Percentiles rank a stretch among this genome's conserved stretches.
Evolutionary conservation across 2,113 vertebrate species (phyloP).

Genomic region (Tachycineta bicolor): DNA sequence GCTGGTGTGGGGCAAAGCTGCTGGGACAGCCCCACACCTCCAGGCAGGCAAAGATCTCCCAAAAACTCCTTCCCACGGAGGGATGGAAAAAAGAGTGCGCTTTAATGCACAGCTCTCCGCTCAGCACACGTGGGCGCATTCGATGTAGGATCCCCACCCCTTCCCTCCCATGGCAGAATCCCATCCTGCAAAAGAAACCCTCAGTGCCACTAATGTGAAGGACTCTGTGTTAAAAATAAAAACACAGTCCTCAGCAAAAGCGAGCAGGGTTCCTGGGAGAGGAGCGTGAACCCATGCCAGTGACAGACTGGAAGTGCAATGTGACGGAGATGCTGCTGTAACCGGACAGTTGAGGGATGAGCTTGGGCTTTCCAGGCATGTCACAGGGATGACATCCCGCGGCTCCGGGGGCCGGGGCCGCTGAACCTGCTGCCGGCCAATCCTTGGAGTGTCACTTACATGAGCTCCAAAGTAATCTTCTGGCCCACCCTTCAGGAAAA

Average conservation of each 20-base stretch:
- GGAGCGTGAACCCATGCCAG: background rate
- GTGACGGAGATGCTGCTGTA: slow-evolving; percentile 42
- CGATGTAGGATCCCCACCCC: background rate
- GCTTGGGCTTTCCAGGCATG: slow-evolving; percentile 52
- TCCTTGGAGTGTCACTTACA: slow-evolving; percentile 82
- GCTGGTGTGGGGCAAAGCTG: background rate
- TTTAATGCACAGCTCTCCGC: background rate
- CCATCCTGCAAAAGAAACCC: background rate
- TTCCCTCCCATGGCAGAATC: background rate
- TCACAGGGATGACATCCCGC: slow-evolving; percentile 72
- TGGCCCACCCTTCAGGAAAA: slow-evolving; percentile 79
- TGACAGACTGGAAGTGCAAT: slow-evolving; percentile 49
- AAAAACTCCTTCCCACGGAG: background rate
- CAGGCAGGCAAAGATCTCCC: background rate
- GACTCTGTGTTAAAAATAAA: slow-evolving; percentile 43
- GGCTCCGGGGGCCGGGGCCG: slow-evolving; percentile 39
- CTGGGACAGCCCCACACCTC: background rate
- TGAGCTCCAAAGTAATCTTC: slow-evolving; percentile 79
- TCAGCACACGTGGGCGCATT: fast-evolving
- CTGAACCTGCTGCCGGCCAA: slow-evolving; percentile 70
- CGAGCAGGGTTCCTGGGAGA: background rate
- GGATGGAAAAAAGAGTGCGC: background rate
- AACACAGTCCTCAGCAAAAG: slow-evolving; percentile 24
- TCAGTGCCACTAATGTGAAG: background rate
- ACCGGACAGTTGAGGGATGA: slow-evolving; percentile 65